Evolutionary conservation across 2,797 vertebrate genomes (phyloP).

Genomic region (Xyrichtys novacula): DNA sequence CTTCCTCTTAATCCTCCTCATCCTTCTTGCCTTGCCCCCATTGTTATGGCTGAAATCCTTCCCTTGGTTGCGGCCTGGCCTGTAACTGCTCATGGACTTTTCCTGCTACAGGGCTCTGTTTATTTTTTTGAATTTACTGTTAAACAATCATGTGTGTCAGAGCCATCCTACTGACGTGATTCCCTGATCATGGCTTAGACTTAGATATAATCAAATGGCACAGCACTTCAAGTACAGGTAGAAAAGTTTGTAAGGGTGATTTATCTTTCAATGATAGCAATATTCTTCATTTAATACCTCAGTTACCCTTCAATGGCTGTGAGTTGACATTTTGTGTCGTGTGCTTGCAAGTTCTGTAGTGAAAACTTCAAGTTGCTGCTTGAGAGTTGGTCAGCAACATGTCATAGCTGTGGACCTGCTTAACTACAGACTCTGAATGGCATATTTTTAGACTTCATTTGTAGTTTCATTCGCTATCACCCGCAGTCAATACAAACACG

Average conservation of each 20-base stretch:
- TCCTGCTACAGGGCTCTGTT: constrained; percentile 69
- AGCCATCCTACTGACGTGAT: constrained; percentile 77
- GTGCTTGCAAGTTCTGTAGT: constrained; percentile 55
- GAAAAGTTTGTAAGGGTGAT: constrained; percentile 50
- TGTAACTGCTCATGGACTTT: constrained; percentile 65
- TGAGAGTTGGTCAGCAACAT: constrained; percentile 51
- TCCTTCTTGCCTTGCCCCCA: constrained; percentile 71
- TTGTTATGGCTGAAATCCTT: constrained; percentile 62
- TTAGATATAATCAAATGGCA: constrained; percentile 56
- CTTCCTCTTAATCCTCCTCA: constrained; percentile 64
- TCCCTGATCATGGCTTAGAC: constrained; percentile 48
- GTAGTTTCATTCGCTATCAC: constrained; percentile 25
- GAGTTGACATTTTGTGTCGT: constrained; percentile 57
- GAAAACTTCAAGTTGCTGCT: constrained; percentile 68
- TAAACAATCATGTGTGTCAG: constrained; percentile 72
- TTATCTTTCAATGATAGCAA: constrained; percentile 77
- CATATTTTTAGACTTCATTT: constrained; percentile 51
- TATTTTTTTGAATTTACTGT: constrained; percentile 74
- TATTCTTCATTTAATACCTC: constrained; percentile 77
- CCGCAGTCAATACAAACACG: constrained; percentile 36
- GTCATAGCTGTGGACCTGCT: constrained; percentile 36
- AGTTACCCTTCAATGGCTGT: constrained; percentile 48
- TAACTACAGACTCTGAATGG: constrained; percentile 60
- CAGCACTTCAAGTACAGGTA: constrained; percentile 61
- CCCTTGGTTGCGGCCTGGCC: constrained; percentile 73